Evolutionary conservation across 2,113 vertebrate species (phyloP), one percentile per base, ranked within the genome.

Genomic region (Labeo catla): DNA sequence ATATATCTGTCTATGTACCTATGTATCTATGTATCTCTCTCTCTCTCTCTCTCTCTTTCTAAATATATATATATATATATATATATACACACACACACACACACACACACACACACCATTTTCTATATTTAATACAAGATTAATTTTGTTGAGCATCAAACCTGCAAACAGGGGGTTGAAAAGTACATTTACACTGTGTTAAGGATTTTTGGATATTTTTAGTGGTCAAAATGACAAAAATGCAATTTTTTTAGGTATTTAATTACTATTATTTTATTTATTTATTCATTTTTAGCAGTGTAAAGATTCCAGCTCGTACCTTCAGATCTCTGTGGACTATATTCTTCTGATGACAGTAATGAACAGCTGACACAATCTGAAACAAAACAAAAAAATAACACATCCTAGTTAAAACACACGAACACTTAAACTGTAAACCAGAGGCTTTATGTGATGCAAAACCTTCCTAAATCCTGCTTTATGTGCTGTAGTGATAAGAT

Each of bases 261-360:
- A 39, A 39, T 39, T 3, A 39, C 5, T 39, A 39, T 39, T 39
- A 39, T 39, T 39, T 39, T 39, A 4, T 39, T 39, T 39, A 4
- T 39, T 39, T 39, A 4, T 39, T 39, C 0, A 4, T 39, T 39
- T 39, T 39, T 39, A 4, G 39, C 39, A 3, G 5, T 39, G 39
- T 39, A 39, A 39, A 39, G 39, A 39, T 39, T 82, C 70, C 63
- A 65, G 59, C 81, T 94, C 88, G 0, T 83, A 98, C 97, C 97
- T 98, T 98, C 86, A 98, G 92, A 91, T 98, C 97, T 91, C 97
- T 93, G 93, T 98, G 97, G 36, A 98, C 97, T 1, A 98, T 98
- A 91, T 98, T 97, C 91, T 98, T 98, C 88, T 96, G 97, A 94
- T 98, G 97, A 93, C 97, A 98, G 91, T 98, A 98, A 90, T 98